A percentile compares a stretch with the other conserved stretches of the same genome.
Evolutionary conservation across 2,113 vertebrate genomes (phyloP).

Genomic region (Thamnophis sirtalis): DNA sequence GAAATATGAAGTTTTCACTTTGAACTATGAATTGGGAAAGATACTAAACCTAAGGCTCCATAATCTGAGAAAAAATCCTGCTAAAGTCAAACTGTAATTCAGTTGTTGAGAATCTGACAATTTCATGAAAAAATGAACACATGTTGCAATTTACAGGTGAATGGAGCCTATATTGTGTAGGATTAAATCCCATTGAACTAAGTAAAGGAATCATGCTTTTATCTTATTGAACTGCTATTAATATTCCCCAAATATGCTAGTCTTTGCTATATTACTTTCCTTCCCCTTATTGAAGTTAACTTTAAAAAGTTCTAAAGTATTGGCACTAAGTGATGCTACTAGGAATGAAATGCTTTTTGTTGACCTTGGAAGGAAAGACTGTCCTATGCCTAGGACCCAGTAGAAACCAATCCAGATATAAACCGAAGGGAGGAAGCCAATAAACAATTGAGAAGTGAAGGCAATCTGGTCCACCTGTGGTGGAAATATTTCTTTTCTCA

Average conservation of each 20-base stretch:
- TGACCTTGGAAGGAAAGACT: constrained; percentile 29
- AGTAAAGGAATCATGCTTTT: neutral
- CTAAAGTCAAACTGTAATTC: neutral
- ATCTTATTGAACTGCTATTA: neutral
- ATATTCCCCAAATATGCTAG: neutral
- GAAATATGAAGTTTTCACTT: neutral
- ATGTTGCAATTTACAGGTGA: neutral
- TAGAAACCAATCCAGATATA: constrained; percentile 12
- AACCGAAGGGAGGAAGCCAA: constrained; percentile 26
- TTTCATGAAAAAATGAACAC: neutral
- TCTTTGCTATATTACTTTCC: neutral
- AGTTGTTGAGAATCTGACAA: neutral
- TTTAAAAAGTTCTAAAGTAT: neutral
- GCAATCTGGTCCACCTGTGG: constrained; percentile 4
- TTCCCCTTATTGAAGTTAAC: neutral
- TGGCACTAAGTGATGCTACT: neutral
- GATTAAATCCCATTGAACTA: neutral
- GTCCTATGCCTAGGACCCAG: neutral
- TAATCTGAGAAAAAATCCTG: neutral
- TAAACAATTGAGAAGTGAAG: neutral
- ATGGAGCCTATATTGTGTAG: neutral
- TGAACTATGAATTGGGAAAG: neutral
- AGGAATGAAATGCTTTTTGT: constrained; percentile 1
- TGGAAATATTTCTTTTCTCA: constrained; percentile 29
- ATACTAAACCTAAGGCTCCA: neutral